Conservation (phyloP, 1,140 invertebrate species). For the Drosophila littoralis region DNA sequence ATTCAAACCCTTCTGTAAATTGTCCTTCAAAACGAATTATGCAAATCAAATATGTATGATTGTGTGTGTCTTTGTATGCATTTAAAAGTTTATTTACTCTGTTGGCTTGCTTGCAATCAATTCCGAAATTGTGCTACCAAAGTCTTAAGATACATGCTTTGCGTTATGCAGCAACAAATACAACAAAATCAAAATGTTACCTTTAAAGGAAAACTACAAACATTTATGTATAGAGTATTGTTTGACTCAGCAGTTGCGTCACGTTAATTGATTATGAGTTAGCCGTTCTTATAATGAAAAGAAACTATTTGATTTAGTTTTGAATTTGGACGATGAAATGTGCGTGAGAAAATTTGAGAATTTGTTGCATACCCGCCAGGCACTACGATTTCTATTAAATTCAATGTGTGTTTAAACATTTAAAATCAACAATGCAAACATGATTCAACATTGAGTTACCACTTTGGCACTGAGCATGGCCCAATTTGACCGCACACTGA, state of each 20-base stretch:
- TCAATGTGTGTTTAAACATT: constrained; percentile 9
- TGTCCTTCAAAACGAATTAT: constrained; percentile 29
- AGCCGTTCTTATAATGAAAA: constrained; percentile 20
- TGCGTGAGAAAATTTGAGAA: constrained; percentile 18
- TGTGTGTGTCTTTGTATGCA: background rate
- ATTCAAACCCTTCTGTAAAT: constrained; percentile 77
- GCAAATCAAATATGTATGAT: constrained; percentile 30
- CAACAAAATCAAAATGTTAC: constrained; percentile 39
- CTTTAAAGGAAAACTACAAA: constrained; percentile 27
- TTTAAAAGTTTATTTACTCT: constrained; percentile 21
- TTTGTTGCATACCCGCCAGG: constrained; percentile 40
- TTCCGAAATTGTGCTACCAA: constrained; percentile 33
- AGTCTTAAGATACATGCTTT: constrained; percentile 54
- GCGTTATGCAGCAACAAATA: constrained; percentile 46
- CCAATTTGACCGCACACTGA: background rate
- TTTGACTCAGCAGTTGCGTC: constrained; percentile 11
- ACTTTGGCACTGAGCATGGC: background rate
- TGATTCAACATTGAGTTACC: constrained; percentile 3
- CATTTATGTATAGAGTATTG: constrained; percentile 23
- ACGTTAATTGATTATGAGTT: constrained; percentile 7
- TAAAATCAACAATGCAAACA: constrained; percentile 11
- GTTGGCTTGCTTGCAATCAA: constrained; percentile 39
- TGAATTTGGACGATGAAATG: background rate
- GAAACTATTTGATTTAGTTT: constrained; percentile 2
- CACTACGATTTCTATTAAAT: constrained; percentile 3